Evolutionary conservation across 2,797 vertebrate species (phyloP), one percentile per base, ranked within the genome.

Genomic region (Furcifer pardalis): DNA sequence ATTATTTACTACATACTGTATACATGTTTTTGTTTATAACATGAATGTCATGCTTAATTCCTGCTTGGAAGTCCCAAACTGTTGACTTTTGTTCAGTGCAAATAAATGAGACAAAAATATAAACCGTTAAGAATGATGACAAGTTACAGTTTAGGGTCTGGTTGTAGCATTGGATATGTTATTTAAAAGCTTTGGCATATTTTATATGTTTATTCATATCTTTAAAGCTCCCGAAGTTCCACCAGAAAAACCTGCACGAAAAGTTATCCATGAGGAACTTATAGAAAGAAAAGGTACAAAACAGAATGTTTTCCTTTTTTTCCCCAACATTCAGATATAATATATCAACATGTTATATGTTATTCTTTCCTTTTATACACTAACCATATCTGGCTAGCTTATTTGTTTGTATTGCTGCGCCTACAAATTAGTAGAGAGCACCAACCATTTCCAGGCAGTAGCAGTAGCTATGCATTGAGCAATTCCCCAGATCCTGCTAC

Each of bases 201-300:
- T 88, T 86, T 46, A 75, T 83, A 84, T 92, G 92, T 91, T 69
- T 42, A 92, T 94, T 74, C 89, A 62, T 94, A 91, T 95, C 94
- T 92, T 93, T 94, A 82, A 94, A 95, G 95, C 93, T 80, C 89
- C 94, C 37, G 95, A 96, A 93, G 94, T 95, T 89, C 84, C 89
- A 69, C 93, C 94, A 89, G 93, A 95, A 91, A 96, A 96, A 92
- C 95, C 96, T 92, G 89, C 90, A 79, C 90, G 94, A 89, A 86
- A 72, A 87, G 88, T 95, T 35, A n/a, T 97, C 76, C 95, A 96
- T 80, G 96, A 97, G 89, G 96, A 96, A 89, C 87, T 96, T 92
- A 90, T 94, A 89, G 95, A 96, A 93, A 95, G 94, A 75, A 94
- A 96, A 95, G 96, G 96, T 97, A 96, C 73, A 93, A 77, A 93